A percentile compares a stretch with the other conserved stretches of the same genome.
Evolutionary conservation across 2,797 vertebrate species (phyloP).

Genomic region (Malacoraja senta): DNA sequence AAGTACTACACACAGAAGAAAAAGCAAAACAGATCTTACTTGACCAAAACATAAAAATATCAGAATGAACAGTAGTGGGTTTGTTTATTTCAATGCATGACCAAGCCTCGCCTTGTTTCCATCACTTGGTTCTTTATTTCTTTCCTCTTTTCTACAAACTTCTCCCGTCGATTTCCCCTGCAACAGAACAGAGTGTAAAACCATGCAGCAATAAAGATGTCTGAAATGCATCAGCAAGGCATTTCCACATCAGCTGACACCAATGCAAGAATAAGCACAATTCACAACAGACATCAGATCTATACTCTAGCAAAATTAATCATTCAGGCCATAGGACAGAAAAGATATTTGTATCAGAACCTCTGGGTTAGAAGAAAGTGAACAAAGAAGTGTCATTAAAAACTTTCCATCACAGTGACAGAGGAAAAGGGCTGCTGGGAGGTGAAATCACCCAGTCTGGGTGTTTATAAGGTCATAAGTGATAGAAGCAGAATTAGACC

Average conservation of each 20-base stretch:
- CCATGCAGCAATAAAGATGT: no score
- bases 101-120: not conserved
- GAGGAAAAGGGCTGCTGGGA: no score
- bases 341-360: not conserved
- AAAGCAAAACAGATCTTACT: no score
- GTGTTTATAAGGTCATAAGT: no score
- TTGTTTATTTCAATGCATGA: not conserved
- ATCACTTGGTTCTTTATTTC: not conserved
- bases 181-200: not conserved
- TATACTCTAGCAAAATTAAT: not conserved
- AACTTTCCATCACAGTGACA: no score
- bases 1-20: no score
- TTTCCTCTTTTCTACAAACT: not conserved
- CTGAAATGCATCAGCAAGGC: not conserved
- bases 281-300: not conserved
- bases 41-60: no score
- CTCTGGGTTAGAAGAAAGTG: not conserved
- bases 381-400: no score
- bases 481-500: no score
- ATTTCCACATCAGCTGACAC: not conserved
- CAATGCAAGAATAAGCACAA: not conserved
- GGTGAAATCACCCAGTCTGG: no score
- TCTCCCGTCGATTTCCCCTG: constrained; percentile 3
- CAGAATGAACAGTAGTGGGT: no score
- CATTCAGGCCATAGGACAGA: not conserved